Base-by-base conservation (phyloP, 1,140 invertebrate species). In the Drosophila triauraria region DNA sequence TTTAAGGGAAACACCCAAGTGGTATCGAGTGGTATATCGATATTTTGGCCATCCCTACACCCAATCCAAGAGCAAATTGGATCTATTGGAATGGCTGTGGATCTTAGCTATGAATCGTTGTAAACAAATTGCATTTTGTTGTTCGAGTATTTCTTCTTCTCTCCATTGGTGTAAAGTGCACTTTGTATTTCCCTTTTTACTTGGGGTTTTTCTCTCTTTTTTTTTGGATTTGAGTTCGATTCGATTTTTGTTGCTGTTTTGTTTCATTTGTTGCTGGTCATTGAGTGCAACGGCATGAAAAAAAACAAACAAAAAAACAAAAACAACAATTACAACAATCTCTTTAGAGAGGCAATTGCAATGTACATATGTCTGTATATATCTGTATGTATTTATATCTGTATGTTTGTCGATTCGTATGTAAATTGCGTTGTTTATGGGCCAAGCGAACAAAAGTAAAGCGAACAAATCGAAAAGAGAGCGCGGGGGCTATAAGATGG, bases 401-500 rank as follows among this genome's bases (percentile, higher is more conserved):
- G n/a, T 51, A 10, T 51, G 1, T 32, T 13, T 32, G 50, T 51
- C 17, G 50, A n/a, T 30, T 20, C 35, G 61, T 72, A 82, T 82
- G 74, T 82, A 78, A 82, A 82, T 78, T 78, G 75, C 63, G 74
- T 78, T 78, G 80, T 75, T 68, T 77, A 62, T 82, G 68, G 74
- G 72, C 60, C 75, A 81, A 81, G 50, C 79, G 54, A 54, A 50
- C 78, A 74, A 53, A 72, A 57, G 42, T 56, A 71, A 64, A 71
- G 48, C 63, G 48, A 56, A 69, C 30, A 71, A 71, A 69, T 70
- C 68, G 32, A 12, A 54, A 42, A 38, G 40, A 56, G 43, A 56
- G 25, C 7, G 32, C 38, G 51, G 51, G 32, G 51, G 10, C 9
- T 54, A 23, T 54, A 54, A 38, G 51, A 38, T 54, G 51, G 27